These are phyloP conservation scores for Mionectes olivaceus DNA, from an alignment of 2,797 vertebrate genomes.

Conservation along the genomic window DNA sequence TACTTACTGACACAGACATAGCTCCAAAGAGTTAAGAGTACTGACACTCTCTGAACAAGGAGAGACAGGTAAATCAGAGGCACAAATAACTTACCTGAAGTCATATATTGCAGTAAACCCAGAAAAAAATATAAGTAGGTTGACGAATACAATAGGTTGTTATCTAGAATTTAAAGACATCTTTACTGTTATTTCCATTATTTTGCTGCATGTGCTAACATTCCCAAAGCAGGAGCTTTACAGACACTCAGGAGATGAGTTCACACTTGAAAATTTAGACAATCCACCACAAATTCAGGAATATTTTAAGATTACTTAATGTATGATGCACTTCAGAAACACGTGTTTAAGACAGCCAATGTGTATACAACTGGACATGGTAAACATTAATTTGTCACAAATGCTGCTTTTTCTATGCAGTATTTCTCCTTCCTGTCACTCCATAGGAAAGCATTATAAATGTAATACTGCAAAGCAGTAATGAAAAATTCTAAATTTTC, in stretches of 20 bases:
- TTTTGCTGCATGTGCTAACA: neutral
- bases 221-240: neutral
- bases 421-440: constrained; percentile 4
- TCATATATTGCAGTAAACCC: neutral
- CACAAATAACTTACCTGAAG: neutral
- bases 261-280: neutral
- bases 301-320: neutral
- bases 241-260: neutral
- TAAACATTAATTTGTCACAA: neutral
- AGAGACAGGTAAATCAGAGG: neutral
- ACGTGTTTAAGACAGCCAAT: neutral
- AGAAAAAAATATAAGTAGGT: neutral
- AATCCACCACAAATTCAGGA: neutral
- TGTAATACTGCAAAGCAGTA: constrained; percentile 2
- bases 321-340: neutral
- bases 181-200: neutral
- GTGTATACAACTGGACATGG: neutral
- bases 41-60: neutral
- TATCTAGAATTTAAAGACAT: neutral
- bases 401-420: neutral
- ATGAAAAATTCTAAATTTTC: constrained; percentile 2
- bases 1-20: neutral
- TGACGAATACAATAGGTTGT: neutral
- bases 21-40: neutral
- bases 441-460: neutral